Evolutionary conservation across 2,888 invertebrate genomes (phyloP).

Genomic region (Callinectes sapidus): DNA sequence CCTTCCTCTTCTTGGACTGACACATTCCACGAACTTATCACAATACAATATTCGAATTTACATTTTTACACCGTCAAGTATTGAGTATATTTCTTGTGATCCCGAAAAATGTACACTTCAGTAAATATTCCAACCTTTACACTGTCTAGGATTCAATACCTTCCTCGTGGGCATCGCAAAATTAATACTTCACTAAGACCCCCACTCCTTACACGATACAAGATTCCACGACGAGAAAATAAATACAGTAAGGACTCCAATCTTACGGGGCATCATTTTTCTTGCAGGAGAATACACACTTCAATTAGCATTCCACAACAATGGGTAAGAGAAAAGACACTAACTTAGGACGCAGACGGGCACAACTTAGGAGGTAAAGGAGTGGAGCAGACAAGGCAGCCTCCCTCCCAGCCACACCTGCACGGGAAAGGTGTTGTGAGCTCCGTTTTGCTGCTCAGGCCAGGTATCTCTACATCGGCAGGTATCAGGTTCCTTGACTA

Average conservation of each 20-base stretch:
- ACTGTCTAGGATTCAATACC: no score
- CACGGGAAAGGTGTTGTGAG: not conserved
- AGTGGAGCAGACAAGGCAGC: not conserved
- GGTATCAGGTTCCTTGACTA: slow-evolving; percentile 12
- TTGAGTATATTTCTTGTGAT: not conserved
- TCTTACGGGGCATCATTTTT: no score
- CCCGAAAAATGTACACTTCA: no score
- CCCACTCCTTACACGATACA: no score
- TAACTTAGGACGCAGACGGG: not conserved
- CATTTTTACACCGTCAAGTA: not conserved
- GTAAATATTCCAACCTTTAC: no score
- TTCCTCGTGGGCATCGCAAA: no score
- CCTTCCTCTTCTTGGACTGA: not conserved
- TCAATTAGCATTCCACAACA: not conserved
- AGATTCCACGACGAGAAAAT: not conserved
- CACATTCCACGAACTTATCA: not conserved
- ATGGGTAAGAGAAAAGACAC: not conserved
- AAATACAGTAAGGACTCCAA: not conserved
- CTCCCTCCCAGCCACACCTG: not conserved
- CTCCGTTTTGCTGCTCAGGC: not conserved
- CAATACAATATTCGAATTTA: not conserved
- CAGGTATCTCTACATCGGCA: not conserved
- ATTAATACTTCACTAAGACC: no score
- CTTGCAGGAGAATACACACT: not conserved
- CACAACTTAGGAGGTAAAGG: not conserved